Evolutionary conservation across 2,797 vertebrate species (phyloP), one percentile per base, ranked within the genome.

Genomic region (Sus cebifrons): DNA sequence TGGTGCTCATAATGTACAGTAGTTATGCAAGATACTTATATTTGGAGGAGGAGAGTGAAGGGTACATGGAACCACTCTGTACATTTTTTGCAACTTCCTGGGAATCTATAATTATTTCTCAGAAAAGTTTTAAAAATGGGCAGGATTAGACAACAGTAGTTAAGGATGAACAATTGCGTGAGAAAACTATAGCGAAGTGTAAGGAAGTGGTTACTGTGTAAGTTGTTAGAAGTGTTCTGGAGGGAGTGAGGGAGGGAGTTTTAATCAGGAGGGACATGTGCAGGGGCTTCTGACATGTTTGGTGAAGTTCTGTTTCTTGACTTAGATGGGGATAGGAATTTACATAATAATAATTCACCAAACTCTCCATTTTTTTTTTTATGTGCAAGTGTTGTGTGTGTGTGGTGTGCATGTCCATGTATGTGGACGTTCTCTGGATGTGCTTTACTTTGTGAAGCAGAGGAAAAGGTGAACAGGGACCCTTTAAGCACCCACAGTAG

Each of bases 31-130:
- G 60, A 71, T 73, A 49, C 17, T 62, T n/a, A 36, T 58, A 15
- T 60, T 54, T 9, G 27, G 4, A 14, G 20, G 67, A 18, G 27
- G 49, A 21, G 29, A 70, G 6, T 60, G 12, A 73, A 58, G 15
- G 4, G 5, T 49, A 1, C 1, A 0, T 86, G 54, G 21, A 18
- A 77, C 20, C 52, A 67, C 17, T 21, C 4, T 79, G 23, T 7
- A 32, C 40, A 56, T 60, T 84, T 86, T 88, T 85, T 65, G 44
- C n/a, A 95, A 60, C n/a, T 92, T 84, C 87, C 73, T 88, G 25
- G n/a, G 36, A 84, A 84, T 73, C 27, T 74, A 0, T 84, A 65
- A 91, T 86, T 88, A 92, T 73, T 92, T 68, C 54, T 64, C 84
- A 84, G 74, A 78, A 73, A 16, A 3, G 0, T 11, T 86, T 78